A percentile compares a stretch with the other conserved stretches of the same genome.
Conservation (phyloP, 2,113 vertebrate genomes). For the Ornithorhynchus anatinus region DNA sequence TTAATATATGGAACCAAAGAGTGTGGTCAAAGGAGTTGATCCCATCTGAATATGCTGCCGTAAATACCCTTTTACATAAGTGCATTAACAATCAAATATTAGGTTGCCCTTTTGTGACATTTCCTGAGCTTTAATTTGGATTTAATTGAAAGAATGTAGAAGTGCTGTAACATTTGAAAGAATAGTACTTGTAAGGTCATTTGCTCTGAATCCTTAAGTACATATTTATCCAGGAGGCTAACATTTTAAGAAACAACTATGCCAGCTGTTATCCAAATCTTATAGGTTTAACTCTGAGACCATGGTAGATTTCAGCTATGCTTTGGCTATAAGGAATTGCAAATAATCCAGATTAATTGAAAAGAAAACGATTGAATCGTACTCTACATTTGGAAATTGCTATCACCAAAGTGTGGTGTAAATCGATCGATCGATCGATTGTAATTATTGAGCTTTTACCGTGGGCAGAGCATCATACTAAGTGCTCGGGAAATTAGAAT, state of each 20-base stretch:
- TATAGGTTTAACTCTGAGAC: constrained; percentile 34
- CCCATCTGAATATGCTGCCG: constrained; percentile 46
- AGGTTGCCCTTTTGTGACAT: constrained; percentile 79
- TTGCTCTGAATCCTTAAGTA: constrained; percentile 59
- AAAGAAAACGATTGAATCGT: not conserved
- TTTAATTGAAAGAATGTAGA: constrained; percentile 77
- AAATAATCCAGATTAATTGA: constrained; percentile 4
- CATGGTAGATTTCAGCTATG: constrained; percentile 18
- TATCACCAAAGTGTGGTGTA: no score
- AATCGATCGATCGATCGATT: no score
- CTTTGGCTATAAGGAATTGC: not conserved
- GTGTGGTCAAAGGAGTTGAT: constrained; percentile 19
- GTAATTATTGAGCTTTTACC: no score
- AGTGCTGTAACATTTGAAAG: constrained; percentile 74
- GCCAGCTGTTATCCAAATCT: constrained; percentile 25
- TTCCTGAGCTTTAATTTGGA: constrained; percentile 80
- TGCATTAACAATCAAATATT: constrained; percentile 74
- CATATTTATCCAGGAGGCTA: constrained; percentile 67
- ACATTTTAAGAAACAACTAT: constrained; percentile 55
- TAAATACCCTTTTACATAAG: constrained; percentile 71
- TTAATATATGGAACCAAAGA: not conserved
- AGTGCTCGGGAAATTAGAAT: no score
- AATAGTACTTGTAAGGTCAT: constrained; percentile 59
- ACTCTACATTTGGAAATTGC: constrained; percentile 20
- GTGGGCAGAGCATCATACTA: no score